Evolutionary conservation across 2,113 vertebrate genomes (phyloP).

Genomic region (Paralichthys olivaceus): DNA sequence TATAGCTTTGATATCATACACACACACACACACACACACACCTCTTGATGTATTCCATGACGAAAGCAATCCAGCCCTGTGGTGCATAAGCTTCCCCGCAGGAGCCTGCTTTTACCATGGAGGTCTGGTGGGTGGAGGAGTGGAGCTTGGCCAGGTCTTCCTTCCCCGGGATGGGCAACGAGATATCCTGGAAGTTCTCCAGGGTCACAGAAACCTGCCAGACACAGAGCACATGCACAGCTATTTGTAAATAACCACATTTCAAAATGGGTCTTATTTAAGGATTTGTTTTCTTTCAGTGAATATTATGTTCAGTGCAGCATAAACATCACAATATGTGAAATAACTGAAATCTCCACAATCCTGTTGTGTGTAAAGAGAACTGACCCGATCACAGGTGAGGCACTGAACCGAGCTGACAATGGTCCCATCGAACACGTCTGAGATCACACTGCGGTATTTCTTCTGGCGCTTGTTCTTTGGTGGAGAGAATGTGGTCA

Average conservation of each 20-base stretch:
- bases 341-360: no score
- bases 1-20: neutral
- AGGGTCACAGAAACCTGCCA: slow-evolving; percentile 93
- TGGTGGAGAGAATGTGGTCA: slow-evolving; percentile 83
- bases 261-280: neutral
- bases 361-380: neutral
- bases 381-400: slow-evolving; percentile 94
- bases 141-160: slow-evolving; percentile 98
- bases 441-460: slow-evolving; percentile 95
- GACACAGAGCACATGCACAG: slow-evolving; percentile 8
- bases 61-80: slow-evolving; percentile 96
- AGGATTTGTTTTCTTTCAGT: no score
- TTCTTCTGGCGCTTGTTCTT: slow-evolving; percentile 94
- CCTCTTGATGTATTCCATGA: slow-evolving; percentile 99
- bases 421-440: slow-evolving; percentile 97
- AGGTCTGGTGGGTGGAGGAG: slow-evolving; percentile 93
- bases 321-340: no score
- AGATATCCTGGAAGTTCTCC: slow-evolving; percentile 99
- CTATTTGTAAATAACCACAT: neutral
- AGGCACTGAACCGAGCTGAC: slow-evolving; percentile 98
- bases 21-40: slow-evolving; percentile 79
- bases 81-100: slow-evolving; percentile 96
- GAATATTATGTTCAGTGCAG: no score
- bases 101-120: slow-evolving; percentile 94
- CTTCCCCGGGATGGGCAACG: slow-evolving; percentile 97